These are phyloP conservation scores for Eurypyga helias DNA, from an alignment of 2,113 vertebrate genomes.

Conservation along the genomic window DNA sequence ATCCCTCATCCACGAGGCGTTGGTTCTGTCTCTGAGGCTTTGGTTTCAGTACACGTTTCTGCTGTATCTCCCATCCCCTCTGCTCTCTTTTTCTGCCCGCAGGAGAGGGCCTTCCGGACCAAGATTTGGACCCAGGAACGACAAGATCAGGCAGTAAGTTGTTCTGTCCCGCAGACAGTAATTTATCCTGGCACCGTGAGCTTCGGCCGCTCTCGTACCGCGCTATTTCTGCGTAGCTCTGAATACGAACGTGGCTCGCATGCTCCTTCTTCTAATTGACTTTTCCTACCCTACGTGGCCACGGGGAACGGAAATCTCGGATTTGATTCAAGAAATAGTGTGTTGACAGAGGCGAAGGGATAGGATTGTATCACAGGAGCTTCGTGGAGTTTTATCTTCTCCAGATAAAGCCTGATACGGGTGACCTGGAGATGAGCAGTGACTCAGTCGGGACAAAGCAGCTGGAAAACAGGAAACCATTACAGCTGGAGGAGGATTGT, in stretches of 20 bases:
- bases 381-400: background rate
- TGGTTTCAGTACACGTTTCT: background rate
- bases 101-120: slow-evolving; percentile 94
- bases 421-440: background rate
- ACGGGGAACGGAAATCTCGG: background rate
- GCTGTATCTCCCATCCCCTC: background rate
- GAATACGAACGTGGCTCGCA: background rate
- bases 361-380: background rate
- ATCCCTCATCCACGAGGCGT: rapidly evolving
- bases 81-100: slow-evolving; percentile 51
- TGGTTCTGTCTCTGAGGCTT: background rate
- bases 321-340: background rate
- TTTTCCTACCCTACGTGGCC: background rate
- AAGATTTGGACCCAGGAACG: slow-evolving; percentile 93
- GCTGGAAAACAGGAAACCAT: slow-evolving; percentile 59
- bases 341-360: background rate
- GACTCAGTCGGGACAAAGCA: slow-evolving; percentile 16
- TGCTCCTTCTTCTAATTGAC: background rate
- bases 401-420: background rate
- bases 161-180: background rate
- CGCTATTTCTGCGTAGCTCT: background rate
- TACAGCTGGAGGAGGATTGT: slow-evolving; percentile 4
- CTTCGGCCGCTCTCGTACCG: background rate
- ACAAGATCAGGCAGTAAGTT: slow-evolving; percentile 98
- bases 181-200: background rate